Evolutionary conservation across 2,113 vertebrate genomes (phyloP), one percentile per base, ranked within the genome.

Genomic region (Gadus macrocephalus): DNA sequence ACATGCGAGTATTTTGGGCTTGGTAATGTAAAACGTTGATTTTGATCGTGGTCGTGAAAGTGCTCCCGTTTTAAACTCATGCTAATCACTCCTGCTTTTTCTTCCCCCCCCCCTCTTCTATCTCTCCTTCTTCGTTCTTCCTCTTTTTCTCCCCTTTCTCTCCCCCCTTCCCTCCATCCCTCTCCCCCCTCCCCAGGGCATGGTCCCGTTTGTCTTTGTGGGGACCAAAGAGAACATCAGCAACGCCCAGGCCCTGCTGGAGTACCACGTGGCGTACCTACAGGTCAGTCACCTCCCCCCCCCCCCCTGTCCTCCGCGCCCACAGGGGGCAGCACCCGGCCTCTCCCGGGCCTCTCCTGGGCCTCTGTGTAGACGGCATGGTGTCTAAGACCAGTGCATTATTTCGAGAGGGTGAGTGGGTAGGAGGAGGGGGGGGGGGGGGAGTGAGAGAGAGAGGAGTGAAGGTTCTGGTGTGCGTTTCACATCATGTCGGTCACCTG

Each of bases 141-240:
- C 55, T n/a, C n/a, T 5, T 4, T n/a, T 17, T 58, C 6, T 58
- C 15, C 55, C 9, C n/a, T n/a, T 6, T 14, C 55, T 58, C 55
- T 16, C 55, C 17, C 15, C 27, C 79, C 73, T 65, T 79, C 69
- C 74, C 76, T 70, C 60, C 17, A 53, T 7, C 53, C 60, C 65
- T 53, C 42, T 49, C 20, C 28, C 6, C 4, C 82, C 17, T 78
- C 12, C 70, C 66, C 77, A 97, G 95, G 95, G 94, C 11, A 93
- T 94, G 95, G 95, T 97, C 72, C 95, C 95, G 1, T 97, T 97
- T 66, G 93, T 96, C 59, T 97, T 97, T 65, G 95, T 97, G 65
- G 95, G 95, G 25, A 97, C 95, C 1, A 95, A 95, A 80, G 95
- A 97, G 87, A 97, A 95, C 80, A 96, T 97, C 84, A 95, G 94